phyloP scores from a whole-genome alignment of 2,113 vertebrate genomes.

The Vicugna pacos region DNA sequence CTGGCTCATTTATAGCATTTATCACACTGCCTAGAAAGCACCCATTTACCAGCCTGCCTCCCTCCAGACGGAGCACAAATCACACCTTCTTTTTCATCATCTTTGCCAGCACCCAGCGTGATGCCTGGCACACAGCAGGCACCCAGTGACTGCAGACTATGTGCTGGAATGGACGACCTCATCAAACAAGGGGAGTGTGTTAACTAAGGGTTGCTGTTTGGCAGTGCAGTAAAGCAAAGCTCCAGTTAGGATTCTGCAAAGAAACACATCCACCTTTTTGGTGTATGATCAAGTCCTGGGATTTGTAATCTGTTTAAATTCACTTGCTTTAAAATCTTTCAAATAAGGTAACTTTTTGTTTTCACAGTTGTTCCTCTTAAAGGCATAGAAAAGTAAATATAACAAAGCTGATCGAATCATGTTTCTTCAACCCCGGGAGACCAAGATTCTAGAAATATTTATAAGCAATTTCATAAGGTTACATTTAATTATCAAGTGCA shows the following conservation, averaged over 20 bases:
- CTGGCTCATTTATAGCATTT: not conserved
- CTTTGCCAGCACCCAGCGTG: not conserved
- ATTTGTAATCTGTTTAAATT: constrained; percentile 27
- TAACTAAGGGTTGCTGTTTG: not conserved
- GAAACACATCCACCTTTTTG: not conserved
- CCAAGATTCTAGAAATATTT: constrained; percentile 20
- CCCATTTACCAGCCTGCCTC: not conserved
- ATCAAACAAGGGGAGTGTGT: not conserved
- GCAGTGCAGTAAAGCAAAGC: not conserved
- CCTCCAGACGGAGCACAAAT: not conserved
- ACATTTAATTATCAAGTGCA: constrained; percentile 58
- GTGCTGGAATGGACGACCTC: not conserved
- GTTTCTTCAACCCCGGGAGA: not conserved
- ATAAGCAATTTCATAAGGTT: not conserved
- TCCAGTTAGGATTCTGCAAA: not conserved
- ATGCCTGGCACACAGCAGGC: not conserved
- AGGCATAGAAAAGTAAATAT: not conserved
- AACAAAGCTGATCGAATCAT: constrained; percentile 16
- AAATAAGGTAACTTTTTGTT: constrained; percentile 28
- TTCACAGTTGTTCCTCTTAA: constrained; percentile 14
- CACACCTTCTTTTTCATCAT: not conserved
- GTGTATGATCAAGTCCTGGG: not conserved
- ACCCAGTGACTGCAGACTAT: not conserved
- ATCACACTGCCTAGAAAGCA: not conserved
- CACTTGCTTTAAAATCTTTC: constrained; percentile 13